Percentiles rank a stretch among this genome's conserved stretches.
These are phyloP conservation scores for Melanotaenia maccullochi DNA, from an alignment of 2,797 vertebrate species.

Conservation along the genomic window DNA sequence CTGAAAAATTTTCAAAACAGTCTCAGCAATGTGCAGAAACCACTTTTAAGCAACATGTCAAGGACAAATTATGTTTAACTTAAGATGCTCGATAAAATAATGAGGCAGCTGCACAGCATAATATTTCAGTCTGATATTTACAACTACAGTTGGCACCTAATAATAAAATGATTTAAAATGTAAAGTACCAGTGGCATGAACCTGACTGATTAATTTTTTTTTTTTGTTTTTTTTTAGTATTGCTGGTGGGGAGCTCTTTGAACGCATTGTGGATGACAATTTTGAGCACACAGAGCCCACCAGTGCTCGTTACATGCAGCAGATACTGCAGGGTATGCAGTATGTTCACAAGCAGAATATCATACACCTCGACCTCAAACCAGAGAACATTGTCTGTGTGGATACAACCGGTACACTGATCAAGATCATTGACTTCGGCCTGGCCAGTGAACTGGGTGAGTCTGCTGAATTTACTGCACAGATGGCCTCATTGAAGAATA, in stretches of 20 bases:
- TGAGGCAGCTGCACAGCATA: background rate
- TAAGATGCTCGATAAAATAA: background rate
- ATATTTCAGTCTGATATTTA: background rate
- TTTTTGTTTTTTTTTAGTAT: conserved; percentile 73
- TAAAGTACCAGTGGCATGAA: background rate
- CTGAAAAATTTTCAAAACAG: background rate
- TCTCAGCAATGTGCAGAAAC: background rate
- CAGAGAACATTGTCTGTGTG: conserved; percentile 90
- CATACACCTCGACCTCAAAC: conserved; percentile 90
- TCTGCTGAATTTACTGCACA: background rate
- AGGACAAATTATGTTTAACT: background rate
- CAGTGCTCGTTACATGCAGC: conserved; percentile 85
- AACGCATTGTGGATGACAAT: conserved; percentile 86
- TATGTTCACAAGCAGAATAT: conserved; percentile 87
- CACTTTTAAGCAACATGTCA: background rate
- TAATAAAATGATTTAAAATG: background rate
- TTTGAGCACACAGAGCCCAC: conserved; percentile 90
- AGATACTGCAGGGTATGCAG: conserved; percentile 88
- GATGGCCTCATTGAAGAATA: background rate
- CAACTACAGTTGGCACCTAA: background rate
- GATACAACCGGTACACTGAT: conserved; percentile 78
- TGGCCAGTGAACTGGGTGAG: conserved; percentile 88
- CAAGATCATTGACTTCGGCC: conserved; percentile 91
- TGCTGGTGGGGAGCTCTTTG: conserved; percentile 90
- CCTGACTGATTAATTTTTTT: background rate